Percentiles rank a stretch among this genome's conserved stretches.
Conservation (phyloP, 1,140 invertebrate species). For the Homalodisca vitripennis region DNA sequence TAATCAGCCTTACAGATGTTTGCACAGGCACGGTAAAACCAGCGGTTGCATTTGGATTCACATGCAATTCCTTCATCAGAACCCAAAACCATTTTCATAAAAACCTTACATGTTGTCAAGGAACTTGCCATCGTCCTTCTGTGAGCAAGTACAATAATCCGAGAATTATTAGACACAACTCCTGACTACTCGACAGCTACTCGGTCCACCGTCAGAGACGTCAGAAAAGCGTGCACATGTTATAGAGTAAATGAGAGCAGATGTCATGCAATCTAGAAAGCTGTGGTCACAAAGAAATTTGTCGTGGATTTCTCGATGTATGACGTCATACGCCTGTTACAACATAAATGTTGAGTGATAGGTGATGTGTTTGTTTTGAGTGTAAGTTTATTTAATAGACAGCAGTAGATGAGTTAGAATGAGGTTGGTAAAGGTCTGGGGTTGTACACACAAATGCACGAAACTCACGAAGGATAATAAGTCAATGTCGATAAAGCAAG, state of each 20-base stretch:
- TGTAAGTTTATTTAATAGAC: not conserved
- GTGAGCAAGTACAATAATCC: not conserved
- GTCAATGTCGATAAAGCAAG: slow-evolving; percentile 1
- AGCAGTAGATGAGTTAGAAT: not conserved
- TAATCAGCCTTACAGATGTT: not conserved
- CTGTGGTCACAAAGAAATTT: not conserved
- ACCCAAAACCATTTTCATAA: not conserved
- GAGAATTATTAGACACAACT: too few species aligned
- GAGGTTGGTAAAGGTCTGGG: not conserved
- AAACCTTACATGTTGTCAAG: not conserved
- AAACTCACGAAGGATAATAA: slow-evolving; percentile 20
- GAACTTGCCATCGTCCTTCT: not conserved
- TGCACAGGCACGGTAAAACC: too few species aligned
- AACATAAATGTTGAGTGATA: not conserved
- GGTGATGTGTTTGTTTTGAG: not conserved
- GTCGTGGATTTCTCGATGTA: not conserved
- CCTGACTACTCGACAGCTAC: not conserved
- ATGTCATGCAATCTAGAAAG: not conserved
- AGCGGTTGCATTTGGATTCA: not conserved
- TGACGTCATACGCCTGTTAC: not conserved
- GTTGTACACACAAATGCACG: not conserved
- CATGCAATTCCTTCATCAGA: not conserved
- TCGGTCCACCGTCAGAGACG: not conserved
- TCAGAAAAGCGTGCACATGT: not conserved
- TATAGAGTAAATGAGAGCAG: too few species aligned